Conservation (phyloP, 1,140 invertebrate genomes). For the Penaeus chinensis region DNA sequence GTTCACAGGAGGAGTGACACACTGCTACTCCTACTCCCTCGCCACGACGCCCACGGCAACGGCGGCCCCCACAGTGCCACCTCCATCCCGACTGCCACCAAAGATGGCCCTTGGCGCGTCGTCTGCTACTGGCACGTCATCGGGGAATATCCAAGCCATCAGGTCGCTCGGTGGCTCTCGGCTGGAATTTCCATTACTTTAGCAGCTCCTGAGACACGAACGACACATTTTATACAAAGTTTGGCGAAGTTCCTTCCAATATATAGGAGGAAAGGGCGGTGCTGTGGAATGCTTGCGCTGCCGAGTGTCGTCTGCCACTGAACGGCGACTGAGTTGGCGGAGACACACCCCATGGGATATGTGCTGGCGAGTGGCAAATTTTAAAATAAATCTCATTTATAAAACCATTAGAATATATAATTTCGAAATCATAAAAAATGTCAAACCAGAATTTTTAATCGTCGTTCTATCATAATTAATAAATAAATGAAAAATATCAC, state of each 20-base stretch:
- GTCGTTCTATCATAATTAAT: not conserved
- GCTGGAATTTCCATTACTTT: conserved; percentile 45
- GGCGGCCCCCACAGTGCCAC: conserved; percentile 31
- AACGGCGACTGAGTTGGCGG: conserved; percentile 55
- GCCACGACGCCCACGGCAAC: conserved; percentile 39
- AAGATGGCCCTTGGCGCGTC: conserved; percentile 56
- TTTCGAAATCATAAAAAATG: too few species aligned
- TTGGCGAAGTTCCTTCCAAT: conserved; percentile 37
- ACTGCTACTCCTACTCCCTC: conserved; percentile 15
- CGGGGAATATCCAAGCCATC: conserved; percentile 55
- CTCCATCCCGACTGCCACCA: conserved; percentile 43
- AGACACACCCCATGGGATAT: conserved; percentile 57
- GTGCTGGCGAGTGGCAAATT: conserved; percentile 35
- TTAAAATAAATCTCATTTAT: conserved; percentile 11
- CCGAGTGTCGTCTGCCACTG: conserved; percentile 61
- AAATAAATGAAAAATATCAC: not conserved
- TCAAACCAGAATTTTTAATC: not conserved
- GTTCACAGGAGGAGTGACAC: conserved; percentile 43
- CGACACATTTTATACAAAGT: conserved; percentile 49
- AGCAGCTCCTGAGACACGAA: conserved; percentile 36
- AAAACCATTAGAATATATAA: not conserved
- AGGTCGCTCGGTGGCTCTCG: conserved; percentile 24
- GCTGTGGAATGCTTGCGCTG: conserved; percentile 41
- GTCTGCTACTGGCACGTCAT: conserved; percentile 54
- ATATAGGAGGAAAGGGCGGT: conserved; percentile 39